These are phyloP conservation scores for Steinernema hermaphroditum DNA, from an alignment of 2,888 invertebrate genomes.

Conservation along the genomic window DNA sequence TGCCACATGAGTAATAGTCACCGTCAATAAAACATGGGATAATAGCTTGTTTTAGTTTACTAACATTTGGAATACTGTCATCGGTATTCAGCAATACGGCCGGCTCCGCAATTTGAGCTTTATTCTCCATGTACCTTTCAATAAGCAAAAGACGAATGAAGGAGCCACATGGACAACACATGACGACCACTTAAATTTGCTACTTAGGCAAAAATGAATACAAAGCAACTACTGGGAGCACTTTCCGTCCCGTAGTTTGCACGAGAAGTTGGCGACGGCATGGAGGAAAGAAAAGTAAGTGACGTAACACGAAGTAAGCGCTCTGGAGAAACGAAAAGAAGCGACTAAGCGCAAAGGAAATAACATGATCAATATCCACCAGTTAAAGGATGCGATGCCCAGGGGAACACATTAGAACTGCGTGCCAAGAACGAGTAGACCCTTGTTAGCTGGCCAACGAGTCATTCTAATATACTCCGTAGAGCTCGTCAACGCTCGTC, in stretches of 20 bases:
- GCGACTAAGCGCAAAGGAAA: constrained; percentile 10
- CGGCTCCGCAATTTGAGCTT: no score
- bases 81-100: no score
- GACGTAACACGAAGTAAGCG: no score
- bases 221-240: no score
- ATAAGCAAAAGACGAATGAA: not conserved
- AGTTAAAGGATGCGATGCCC: constrained; percentile 24
- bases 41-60: no score
- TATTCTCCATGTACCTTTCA: no score
- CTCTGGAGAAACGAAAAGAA: not conserved
- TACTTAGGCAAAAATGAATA: not conserved
- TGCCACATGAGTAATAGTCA: no score
- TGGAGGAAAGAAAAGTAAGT: no score
- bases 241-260: no score
- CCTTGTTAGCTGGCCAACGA: not conserved
- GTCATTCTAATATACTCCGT: not conserved
- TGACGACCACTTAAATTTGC: not conserved
- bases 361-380: constrained; percentile 10
- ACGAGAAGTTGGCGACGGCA: no score
- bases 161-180: not conserved
- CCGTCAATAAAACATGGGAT: no score
- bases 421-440: not conserved
- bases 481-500: not conserved
- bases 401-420: not conserved
- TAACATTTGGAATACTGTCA: no score